Percentiles rank a stretch among this genome's conserved stretches.
These are phyloP conservation scores for Zaprionus vittiger DNA, from an alignment of 1,140 invertebrate genomes.

Conservation along the genomic window DNA sequence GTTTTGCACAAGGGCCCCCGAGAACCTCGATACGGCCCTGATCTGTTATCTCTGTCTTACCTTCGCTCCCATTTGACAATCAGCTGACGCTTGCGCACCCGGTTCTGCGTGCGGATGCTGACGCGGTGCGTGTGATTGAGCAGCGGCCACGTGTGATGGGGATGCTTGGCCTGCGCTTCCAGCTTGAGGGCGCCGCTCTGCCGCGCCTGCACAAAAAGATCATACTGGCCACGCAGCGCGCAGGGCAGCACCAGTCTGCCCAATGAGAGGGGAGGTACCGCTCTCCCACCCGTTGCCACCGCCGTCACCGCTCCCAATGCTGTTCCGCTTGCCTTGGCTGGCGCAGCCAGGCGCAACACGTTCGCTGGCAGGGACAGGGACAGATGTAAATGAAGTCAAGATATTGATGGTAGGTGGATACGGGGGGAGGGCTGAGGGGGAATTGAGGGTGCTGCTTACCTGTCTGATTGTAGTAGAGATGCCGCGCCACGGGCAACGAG, in stretches of 20 bases:
- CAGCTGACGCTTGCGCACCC: constrained; percentile 79
- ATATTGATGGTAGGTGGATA: neutral
- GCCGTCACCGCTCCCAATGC: neutral
- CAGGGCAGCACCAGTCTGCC: constrained; percentile 75
- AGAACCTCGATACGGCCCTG: no score
- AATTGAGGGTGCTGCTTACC: constrained; percentile 52
- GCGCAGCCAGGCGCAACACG: constrained; percentile 61
- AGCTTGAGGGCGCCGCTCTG: constrained; percentile 71
- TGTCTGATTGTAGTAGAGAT: constrained; percentile 83
- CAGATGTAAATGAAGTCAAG: constrained; percentile 21
- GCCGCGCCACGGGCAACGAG: constrained; percentile 74
- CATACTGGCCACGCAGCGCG: constrained; percentile 77
- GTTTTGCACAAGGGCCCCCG: no score
- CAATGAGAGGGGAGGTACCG: constrained; percentile 30
- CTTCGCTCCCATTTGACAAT: constrained; percentile 82
- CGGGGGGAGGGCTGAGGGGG: neutral
- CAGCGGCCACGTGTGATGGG: constrained; percentile 70
- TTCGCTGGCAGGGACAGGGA: constrained; percentile 53
- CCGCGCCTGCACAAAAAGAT: constrained; percentile 74
- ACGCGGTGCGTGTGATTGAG: constrained; percentile 74
- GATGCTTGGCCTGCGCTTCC: constrained; percentile 73
- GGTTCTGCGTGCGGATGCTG: constrained; percentile 77
- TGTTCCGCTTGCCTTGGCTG: constrained; percentile 17
- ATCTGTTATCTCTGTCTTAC: constrained; percentile 40
- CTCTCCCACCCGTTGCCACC: neutral